Percentiles rank a stretch among this genome's conserved stretches.
These are phyloP conservation scores for Pollenia griseotomentosa DNA, from an alignment of 2,888 invertebrate species.

Conservation along the genomic window DNA sequence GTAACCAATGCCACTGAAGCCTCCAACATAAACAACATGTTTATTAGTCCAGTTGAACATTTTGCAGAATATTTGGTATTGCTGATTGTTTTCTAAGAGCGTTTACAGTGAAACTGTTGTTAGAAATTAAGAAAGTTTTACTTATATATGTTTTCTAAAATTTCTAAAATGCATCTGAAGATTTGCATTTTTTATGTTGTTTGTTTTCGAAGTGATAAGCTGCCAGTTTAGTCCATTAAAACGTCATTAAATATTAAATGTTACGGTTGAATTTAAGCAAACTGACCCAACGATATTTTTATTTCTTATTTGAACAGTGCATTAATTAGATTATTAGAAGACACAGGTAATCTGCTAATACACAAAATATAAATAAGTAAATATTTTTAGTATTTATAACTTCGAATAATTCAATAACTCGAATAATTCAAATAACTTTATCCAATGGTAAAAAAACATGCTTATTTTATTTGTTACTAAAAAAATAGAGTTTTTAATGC, in stretches of 20 bases:
- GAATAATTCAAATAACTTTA: too few relatives aligned
- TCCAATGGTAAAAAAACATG: too few relatives aligned
- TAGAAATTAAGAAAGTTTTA: not conserved
- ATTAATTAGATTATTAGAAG: not conserved
- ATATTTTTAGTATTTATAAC: too few relatives aligned
- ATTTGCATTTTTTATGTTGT: not conserved
- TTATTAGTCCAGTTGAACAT: conserved; percentile 81
- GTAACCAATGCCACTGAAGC: conserved; percentile 80
- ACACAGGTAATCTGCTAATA: not conserved
- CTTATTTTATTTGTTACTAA: too few relatives aligned
- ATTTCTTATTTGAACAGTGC: not conserved
- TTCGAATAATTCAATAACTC: too few relatives aligned
- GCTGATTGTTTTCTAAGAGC: not conserved
- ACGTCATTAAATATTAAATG: conserved; percentile 25
- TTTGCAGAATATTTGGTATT: conserved; percentile 30
- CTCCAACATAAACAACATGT: conserved; percentile 81
- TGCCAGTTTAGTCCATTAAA: not conserved
- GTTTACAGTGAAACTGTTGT: conserved; percentile 42
- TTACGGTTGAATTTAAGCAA: conserved; percentile 28
- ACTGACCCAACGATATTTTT: conserved; percentile 36
- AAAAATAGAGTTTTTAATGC: too few relatives aligned
- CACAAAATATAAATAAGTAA: too few relatives aligned
- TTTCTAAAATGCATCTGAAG: not conserved
- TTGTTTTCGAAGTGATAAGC: conserved; percentile 15
- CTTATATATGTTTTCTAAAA: conserved; percentile 38